Evolutionary conservation across 2,888 invertebrate species (phyloP).

Genomic region (Hyalella azteca): DNA sequence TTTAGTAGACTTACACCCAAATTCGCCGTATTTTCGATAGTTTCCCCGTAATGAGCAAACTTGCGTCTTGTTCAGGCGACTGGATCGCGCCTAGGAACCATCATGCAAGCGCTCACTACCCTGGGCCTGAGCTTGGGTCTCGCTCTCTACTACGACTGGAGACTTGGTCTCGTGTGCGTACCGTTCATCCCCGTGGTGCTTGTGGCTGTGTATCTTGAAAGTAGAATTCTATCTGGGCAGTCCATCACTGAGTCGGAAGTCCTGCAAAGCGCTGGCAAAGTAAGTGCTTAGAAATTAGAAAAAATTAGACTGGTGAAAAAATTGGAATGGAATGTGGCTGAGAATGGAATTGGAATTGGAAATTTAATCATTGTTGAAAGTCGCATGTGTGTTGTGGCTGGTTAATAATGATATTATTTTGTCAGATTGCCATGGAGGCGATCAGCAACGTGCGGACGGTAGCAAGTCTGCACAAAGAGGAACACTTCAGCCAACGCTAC

Average conservation of each 20-base stretch:
- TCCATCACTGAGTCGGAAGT: slow-evolving; percentile 73
- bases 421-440: slow-evolving; percentile 75
- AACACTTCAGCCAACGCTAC: slow-evolving; percentile 70
- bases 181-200: slow-evolving; percentile 76
- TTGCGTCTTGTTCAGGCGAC: slow-evolving; percentile 80
- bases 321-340: too few species aligned
- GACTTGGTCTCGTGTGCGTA: slow-evolving; percentile 75
- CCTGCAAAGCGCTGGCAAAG: slow-evolving; percentile 76
- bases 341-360: too few species aligned
- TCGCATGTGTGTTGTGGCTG: too few species aligned
- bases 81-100: slow-evolving; percentile 79
- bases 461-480: slow-evolving; percentile 69
- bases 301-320: too few species aligned
- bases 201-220: slow-evolving; percentile 72
- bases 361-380: too few species aligned
- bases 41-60: too few species aligned
- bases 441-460: slow-evolving; percentile 76
- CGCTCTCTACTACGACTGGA: slow-evolving; percentile 76
- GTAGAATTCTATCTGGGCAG: slow-evolving; percentile 72
- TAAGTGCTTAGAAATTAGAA: too few species aligned
- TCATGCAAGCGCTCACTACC: slow-evolving; percentile 76
- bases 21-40: too few species aligned
- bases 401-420: too few species aligned
- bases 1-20: too few species aligned
- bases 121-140: slow-evolving; percentile 72